Percentiles rank a stretch among this genome's conserved stretches.
These are phyloP conservation scores for Anagyrus pseudococci DNA, from an alignment of 2,888 invertebrate genomes.

Conservation along the genomic window DNA sequence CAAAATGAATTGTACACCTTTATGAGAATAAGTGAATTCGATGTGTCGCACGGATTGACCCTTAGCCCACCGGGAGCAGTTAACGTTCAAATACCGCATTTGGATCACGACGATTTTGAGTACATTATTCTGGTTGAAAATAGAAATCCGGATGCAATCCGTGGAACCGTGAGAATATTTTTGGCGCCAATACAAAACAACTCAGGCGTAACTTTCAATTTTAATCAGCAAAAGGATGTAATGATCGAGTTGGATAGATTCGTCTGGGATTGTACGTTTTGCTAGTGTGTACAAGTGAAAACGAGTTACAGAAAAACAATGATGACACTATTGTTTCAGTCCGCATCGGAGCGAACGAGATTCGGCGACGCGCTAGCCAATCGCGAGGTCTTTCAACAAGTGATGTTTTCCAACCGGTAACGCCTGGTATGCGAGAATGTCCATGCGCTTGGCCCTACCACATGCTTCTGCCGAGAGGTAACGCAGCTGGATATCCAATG, in stretches of 20 bases:
- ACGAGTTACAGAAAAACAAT: too few species aligned
- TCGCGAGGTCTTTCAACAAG: too few species aligned
- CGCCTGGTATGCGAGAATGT: too few species aligned
- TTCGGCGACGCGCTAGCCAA: too few species aligned
- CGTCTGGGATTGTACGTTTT: too few species aligned
- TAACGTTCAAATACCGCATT: slow-evolving; percentile 77
- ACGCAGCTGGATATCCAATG: slow-evolving; percentile 69
- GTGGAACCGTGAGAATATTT: slow-evolving; percentile 75
- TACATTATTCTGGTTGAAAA: slow-evolving; percentile 72
- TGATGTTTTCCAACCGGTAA: too few species aligned
- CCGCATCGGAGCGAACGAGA: too few species aligned
- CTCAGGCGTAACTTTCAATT: slow-evolving; percentile 68
- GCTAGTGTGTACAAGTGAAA: too few species aligned
- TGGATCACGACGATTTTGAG: slow-evolving; percentile 76
- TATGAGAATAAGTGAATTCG: slow-evolving; percentile 77
- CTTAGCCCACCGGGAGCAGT: slow-evolving; percentile 79
- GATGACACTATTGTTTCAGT: too few species aligned
- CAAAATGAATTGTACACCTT: too few species aligned
- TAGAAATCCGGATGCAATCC: slow-evolving; percentile 43
- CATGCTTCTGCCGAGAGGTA: slow-evolving; percentile 79
- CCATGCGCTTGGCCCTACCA: slow-evolving; percentile 90
- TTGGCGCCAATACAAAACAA: slow-evolving; percentile 72
- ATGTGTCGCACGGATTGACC: slow-evolving; percentile 81
- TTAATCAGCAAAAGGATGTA: slow-evolving; percentile 69
- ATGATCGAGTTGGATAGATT: slow-evolving; percentile 80